These are phyloP conservation scores for Phthorimaea operculella DNA, from an alignment of 1,140 invertebrate species.

Conservation along the genomic window DNA sequence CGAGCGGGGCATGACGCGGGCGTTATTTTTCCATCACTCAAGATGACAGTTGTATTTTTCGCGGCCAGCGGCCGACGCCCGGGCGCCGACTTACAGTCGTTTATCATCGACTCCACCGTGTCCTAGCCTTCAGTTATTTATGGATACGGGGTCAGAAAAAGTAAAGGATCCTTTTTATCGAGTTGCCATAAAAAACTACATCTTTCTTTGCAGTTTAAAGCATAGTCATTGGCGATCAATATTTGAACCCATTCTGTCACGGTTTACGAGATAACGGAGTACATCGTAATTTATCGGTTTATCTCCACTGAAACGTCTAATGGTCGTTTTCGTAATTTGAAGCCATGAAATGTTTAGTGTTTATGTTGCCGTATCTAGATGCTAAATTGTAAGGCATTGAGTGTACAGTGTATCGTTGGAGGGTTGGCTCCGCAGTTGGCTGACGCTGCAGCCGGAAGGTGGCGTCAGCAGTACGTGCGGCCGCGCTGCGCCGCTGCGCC, in stretches of 20 bases:
- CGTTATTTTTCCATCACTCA: constrained; percentile 64
- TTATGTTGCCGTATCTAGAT: no score
- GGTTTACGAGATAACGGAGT: no score
- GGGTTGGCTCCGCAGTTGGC: constrained; percentile 20
- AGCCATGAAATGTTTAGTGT: no score
- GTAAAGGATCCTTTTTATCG: constrained; percentile 40
- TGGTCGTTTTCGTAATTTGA: no score
- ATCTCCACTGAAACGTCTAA: no score
- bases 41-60: constrained; percentile 66
- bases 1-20: constrained; percentile 51
- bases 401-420: constrained; percentile 15
- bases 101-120: constrained; percentile 58
- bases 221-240: no score
- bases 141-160: constrained; percentile 46
- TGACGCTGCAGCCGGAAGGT: constrained; percentile 34
- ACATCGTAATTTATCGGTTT: no score
- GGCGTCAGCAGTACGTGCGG: constrained; percentile 57
- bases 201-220: not conserved
- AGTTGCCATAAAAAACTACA: not conserved
- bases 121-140: constrained; percentile 56
- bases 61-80: constrained; percentile 55
- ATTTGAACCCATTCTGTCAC: no score
- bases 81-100: constrained; percentile 54
- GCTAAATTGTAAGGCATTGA: no score
- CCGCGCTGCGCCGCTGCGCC: constrained; percentile 42